Percentiles rank a stretch among this genome's conserved stretches.
Conservation (phyloP, 2,797 vertebrate genomes). For the Mallotus villosus region DNA sequence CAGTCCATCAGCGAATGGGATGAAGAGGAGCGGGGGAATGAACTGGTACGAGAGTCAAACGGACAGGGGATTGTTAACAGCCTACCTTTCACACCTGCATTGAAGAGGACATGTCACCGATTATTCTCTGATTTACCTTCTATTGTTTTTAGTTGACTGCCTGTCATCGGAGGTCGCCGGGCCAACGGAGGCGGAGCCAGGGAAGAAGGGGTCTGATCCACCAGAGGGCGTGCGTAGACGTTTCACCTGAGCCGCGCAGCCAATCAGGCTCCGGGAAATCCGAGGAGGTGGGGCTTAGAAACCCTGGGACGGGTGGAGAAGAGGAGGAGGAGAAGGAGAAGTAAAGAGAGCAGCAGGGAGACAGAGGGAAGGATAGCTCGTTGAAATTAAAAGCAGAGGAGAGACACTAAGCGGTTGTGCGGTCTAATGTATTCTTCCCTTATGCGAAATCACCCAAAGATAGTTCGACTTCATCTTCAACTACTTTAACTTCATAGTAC, state of each 20-base stretch:
- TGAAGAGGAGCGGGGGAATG: slow-evolving; percentile 61
- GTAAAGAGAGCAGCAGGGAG: slow-evolving; percentile 16
- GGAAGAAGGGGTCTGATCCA: slow-evolving; percentile 61
- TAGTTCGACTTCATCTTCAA: slow-evolving; percentile 38
- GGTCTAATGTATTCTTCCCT: background rate
- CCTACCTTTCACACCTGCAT: background rate
- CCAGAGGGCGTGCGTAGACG: slow-evolving; percentile 71
- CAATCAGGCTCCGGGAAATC: slow-evolving; percentile 12
- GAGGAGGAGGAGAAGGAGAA: background rate
- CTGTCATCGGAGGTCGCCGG: slow-evolving; percentile 66
- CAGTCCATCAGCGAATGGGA: slow-evolving; percentile 88
- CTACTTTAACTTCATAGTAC: slow-evolving; percentile 15
- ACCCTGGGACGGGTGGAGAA: slow-evolving; percentile 32
- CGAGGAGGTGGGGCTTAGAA: slow-evolving; percentile 28
- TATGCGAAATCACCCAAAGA: slow-evolving; percentile 13
- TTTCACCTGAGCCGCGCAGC: slow-evolving; percentile 73
- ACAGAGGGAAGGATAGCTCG: slow-evolving; percentile 7
- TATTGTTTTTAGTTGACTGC: slow-evolving; percentile 54
- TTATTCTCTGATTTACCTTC: background rate
- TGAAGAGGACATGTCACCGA: background rate
- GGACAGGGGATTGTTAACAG: background rate
- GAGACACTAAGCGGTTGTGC: slow-evolving; percentile 14
- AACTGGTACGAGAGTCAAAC: slow-evolving; percentile 56
- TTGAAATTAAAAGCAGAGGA: background rate
- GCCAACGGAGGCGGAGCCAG: slow-evolving; percentile 62